These are phyloP conservation scores for Strix aluco DNA, from an alignment of 2,113 vertebrate genomes.

Conservation along the genomic window DNA sequence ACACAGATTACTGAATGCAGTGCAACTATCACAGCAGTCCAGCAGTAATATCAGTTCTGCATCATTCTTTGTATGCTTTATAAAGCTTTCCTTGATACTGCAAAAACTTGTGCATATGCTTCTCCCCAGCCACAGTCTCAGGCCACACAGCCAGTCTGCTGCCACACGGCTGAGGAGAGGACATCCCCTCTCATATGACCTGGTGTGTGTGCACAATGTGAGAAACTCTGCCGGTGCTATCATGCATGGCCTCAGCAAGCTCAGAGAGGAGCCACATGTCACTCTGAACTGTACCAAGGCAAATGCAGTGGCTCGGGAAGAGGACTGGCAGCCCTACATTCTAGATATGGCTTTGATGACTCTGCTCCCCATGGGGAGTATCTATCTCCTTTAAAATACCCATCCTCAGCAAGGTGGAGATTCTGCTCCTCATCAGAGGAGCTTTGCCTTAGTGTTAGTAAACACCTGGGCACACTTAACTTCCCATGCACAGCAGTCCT, in stretches of 20 bases:
- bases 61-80: background rate
- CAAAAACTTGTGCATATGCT: background rate
- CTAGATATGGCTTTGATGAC: background rate
- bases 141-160: background rate
- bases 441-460: background rate
- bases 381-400: background rate
- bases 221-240: background rate
- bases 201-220: background rate
- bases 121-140: background rate
- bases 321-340: background rate
- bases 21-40: background rate
- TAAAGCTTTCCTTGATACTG: background rate
- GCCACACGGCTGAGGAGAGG: background rate
- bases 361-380: background rate
- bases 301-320: fast-evolving
- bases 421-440: background rate
- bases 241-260: background rate
- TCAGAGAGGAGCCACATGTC: background rate
- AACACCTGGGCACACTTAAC: background rate
- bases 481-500: background rate
- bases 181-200: background rate
- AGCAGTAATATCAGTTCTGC: background rate
- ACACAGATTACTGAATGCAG: background rate
- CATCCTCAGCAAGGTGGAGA: background rate
- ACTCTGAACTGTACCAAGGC: background rate